phyloP scores from a whole-genome alignment of 2,113 vertebrate species.

The Xiphophorus couchianus region DNA sequence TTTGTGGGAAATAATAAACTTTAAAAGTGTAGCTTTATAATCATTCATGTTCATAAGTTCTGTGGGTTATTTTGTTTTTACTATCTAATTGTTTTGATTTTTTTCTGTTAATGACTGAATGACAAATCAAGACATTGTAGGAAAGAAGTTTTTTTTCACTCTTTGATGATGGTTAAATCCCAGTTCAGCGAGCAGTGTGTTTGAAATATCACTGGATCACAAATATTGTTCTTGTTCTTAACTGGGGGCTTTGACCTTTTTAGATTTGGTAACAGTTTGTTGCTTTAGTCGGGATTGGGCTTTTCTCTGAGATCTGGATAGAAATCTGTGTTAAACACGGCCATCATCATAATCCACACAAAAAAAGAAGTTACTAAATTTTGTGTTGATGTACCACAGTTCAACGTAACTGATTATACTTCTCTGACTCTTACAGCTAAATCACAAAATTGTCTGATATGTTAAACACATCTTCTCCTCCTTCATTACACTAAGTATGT shows the following conservation, averaged over 20 bases:
- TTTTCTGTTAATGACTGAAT: not conserved
- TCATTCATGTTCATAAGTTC: not conserved
- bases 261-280: slow-evolving; percentile 3
- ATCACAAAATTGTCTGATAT: slow-evolving; percentile 5
- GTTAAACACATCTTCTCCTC: not conserved
- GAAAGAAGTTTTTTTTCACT: not conserved
- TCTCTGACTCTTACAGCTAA: not conserved
- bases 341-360: not conserved
- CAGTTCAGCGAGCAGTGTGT: slow-evolving; percentile 7
- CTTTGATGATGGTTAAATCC: not conserved
- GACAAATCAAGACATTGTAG: not conserved
- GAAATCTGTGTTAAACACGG: slow-evolving; percentile 12
- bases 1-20: not conserved
- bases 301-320: slow-evolving; percentile 19
- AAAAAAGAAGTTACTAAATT: slow-evolving; percentile 20
- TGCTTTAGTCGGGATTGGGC: slow-evolving; percentile 15
- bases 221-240: slow-evolving; percentile 17
- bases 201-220: not conserved
- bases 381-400: slow-evolving; percentile 1
- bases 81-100: not conserved
- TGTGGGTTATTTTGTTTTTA: not conserved
- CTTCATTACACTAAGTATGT: not conserved
- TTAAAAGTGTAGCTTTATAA: not conserved
- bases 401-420: slow-evolving; percentile 5
- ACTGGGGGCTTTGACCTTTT: slow-evolving; percentile 34